Base-by-base conservation (phyloP, 2,888 invertebrate genomes). In the Eustalomyia histrio region DNA sequence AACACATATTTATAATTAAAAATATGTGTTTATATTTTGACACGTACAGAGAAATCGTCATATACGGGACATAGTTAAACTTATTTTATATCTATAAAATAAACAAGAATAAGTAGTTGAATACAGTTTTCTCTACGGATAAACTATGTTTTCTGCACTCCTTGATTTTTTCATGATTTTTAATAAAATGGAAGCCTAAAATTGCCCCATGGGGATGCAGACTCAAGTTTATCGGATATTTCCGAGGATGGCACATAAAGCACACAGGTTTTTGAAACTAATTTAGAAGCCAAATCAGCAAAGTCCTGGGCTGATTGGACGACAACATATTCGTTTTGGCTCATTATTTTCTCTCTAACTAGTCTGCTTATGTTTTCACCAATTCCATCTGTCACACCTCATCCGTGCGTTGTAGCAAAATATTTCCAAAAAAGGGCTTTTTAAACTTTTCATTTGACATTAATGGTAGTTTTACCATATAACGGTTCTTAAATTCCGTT, bases 241-340 rank as follows among this genome's bases (percentile, higher is more conserved):
- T 71, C 60, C 14, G 61, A 60, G 17, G 69, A 60, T 50, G 64
- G 43, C 7, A 73, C 29, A 64, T 73, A 73, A 24, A 53, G 24
- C 16, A 73, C 63, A 14, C 17, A 35, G 9, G 24, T 52, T 63
- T 72, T 73, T 55, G 63, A 35, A 24, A 73, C 64, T 43, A 73
- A 55, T 43, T 29, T 18, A 52, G 73, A 73, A 18, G 57, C 16
- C 35, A 64, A 52, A 29, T 64, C 55, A 57, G 35, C 52, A 16
- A 76, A 68, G n/a, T 76, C 58, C 35, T 78, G 71, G 33, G 76
- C 76, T 24, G 63, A 69, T 47, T 63, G 58, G 21, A 76, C 35
- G n/a, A 76, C 50, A 21, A 21, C 4, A 47, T 65, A 12, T 21
- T 72, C 60, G 57, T 78, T 61, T 60, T 78, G 57, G 55, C 65